Base-by-base conservation (phyloP, 37 sponge, comb jelly and placozoan species). In the Hormiphora californensis region DNA sequence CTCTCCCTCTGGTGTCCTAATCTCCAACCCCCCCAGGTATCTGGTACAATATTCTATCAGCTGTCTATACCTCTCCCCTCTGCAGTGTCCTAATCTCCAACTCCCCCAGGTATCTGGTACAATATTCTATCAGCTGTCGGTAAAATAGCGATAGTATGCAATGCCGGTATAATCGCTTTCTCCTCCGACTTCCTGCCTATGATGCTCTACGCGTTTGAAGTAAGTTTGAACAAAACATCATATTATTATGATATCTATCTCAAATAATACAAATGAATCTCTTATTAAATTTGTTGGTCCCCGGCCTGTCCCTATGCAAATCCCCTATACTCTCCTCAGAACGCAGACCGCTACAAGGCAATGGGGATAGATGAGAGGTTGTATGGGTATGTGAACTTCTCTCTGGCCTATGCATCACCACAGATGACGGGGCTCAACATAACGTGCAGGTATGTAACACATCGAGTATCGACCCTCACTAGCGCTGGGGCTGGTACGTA, bases 131-230 rank as follows among this genome's bases (percentile, higher is more conserved):
- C 40, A 7, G 78, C 21, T 21, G 78, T 69, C 8, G 44, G 44
- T 22, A 69, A 40, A 30, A 69, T 69, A 41, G 78, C 78, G 22
- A 40, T 69, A 69, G 44, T 69, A 7, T 69, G 78, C 39, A 69
- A 69, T 19, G 78, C 61, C 27, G 61, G 61, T 69, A 69, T 69
- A 22, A 69, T 69, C 31, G 78, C 78, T 38, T 69, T 69, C 31
- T 41, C 78, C 11, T 69, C 78, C 7, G 78, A 69, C 19, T 69
- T 69, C 78, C 40, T 69, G n/a, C 78, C 78, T 30, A 69, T 41
- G 44, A 41, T 69, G 78, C 39, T 69, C 11, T 69, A 69, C 78
- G 43, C 61, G 7, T 57, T 28, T 12, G 61, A 57, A 4, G 61
- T 57, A 19, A 21, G 61, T 57, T 9, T 49, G 53, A 17, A n/a